Evolutionary conservation across 2,113 vertebrate genomes (phyloP), one percentile per base, ranked within the genome.

Genomic region (Pipra filicauda): DNA sequence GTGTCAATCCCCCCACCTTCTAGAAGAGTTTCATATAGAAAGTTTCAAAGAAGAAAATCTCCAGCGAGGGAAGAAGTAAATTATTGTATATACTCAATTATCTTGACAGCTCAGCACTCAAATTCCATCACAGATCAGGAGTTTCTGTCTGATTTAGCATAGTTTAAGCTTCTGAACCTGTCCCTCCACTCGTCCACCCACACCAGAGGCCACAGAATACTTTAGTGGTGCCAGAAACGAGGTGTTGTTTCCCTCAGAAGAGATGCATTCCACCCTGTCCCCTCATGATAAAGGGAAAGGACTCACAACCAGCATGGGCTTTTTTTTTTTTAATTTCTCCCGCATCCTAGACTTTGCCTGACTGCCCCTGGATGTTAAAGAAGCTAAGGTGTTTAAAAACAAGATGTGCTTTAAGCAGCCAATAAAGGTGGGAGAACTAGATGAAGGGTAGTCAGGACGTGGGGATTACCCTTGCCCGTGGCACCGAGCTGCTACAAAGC

Each of bases 31-130:
- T 85, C 12, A 31, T 3, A 6, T 2, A 3, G 33, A 70, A 93
- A 43, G 65, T 85, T 96, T 85, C 79, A 59, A 90, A 89, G 62
- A 86, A 85, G 65, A 91, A 89, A 81, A 79, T 57, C 33, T 76
- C 51, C 69, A 41, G 61, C 0, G 13, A 62, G 39, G 31, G 76
- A 78, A 93, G 70, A 95, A 78, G 44, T 41, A 43, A 93, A 81
- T 76, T 94, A 80, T 48, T 82, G 54, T 83, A 67, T 79, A 89
- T 87, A 90, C 92, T 95, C 82, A 96, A 92, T 96, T 95, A 92
- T 64, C 51, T 91, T 94, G 89, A 78, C 89, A 94, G 78, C 78
- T 93, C 26, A 62, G 54, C 58, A 59, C 73, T 92, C 81, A 94
- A 65, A 96, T 94, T 93, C 79, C 41, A 83, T 93, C 70, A 93